These are phyloP conservation scores for Bubo scandiacus DNA, from an alignment of 2,113 vertebrate genomes.

Conservation along the genomic window DNA sequence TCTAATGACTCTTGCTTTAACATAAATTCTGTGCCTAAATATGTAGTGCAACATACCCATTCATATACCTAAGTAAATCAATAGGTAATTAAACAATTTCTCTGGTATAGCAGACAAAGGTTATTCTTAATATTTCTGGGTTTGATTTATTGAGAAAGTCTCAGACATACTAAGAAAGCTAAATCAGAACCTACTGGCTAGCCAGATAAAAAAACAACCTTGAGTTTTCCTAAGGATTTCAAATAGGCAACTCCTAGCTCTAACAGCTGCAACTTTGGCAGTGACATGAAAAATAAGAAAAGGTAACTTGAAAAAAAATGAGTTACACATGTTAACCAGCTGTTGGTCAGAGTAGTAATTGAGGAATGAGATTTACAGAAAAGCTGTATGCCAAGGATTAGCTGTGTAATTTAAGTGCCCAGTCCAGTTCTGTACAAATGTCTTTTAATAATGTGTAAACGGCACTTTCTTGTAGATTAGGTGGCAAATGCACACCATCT, in stretches of 20 bases:
- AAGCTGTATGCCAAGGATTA: neutral
- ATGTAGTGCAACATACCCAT: neutral
- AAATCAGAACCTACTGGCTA: neutral
- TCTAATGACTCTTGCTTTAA: neutral
- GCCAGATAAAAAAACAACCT: neutral
- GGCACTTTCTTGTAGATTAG: neutral
- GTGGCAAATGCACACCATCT: neutral
- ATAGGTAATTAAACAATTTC: neutral
- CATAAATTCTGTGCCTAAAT: neutral
- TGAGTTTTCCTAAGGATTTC: neutral
- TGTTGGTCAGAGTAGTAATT: neutral
- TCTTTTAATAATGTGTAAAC: neutral
- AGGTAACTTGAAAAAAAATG: neutral
- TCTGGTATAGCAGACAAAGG: neutral
- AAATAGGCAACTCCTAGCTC: neutral
- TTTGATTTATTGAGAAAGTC: neutral
- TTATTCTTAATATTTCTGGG: neutral
- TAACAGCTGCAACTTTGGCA: neutral
- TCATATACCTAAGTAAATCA: neutral
- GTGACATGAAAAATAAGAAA: neutral
- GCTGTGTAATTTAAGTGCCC: neutral
- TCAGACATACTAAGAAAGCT: neutral
- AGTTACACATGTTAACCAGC: slow-evolving; percentile 2
- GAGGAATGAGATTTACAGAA: neutral
- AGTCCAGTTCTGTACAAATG: neutral